Percentiles rank a stretch among this genome's conserved stretches.
phyloP scores from a whole-genome alignment of 2,888 invertebrate species.

The Heliconius erato region DNA sequence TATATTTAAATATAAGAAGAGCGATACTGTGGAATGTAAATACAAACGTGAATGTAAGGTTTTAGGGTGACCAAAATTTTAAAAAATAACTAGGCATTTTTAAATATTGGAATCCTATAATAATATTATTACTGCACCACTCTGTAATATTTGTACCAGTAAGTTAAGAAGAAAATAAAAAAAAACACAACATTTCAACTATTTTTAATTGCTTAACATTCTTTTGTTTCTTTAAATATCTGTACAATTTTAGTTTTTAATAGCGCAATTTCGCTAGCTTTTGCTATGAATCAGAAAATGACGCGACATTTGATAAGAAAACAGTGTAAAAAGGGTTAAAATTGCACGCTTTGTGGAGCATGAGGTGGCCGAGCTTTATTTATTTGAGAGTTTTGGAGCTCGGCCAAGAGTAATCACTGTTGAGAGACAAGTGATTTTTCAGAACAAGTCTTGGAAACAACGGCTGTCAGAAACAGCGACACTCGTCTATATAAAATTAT shows the following conservation, averaged over 20 bases:
- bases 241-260: conserved; percentile 27
- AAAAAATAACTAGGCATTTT: neutral
- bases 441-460: conserved; percentile 46
- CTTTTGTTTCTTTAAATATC: conserved; percentile 20
- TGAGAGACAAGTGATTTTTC: conserved; percentile 52
- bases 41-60: neutral
- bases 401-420: conserved; percentile 51
- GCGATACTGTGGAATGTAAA: neutral
- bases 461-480: conserved; percentile 29
- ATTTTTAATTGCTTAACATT: neutral
- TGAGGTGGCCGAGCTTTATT: conserved; percentile 49
- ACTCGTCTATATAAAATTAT: conserved; percentile 31
- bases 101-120: neutral
- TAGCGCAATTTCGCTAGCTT: conserved; percentile 25
- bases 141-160: neutral
- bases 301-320: conserved; percentile 38
- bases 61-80: neutral
- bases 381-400: conserved; percentile 47
- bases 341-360: conserved; percentile 44
- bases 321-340: conserved; percentile 41
- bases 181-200: neutral
- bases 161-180: neutral
- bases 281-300: conserved; percentile 35
- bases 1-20: neutral
- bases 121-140: neutral